Evolutionary conservation across 2,797 vertebrate species (phyloP).

Genomic region (Rhinichthys osculus): DNA sequence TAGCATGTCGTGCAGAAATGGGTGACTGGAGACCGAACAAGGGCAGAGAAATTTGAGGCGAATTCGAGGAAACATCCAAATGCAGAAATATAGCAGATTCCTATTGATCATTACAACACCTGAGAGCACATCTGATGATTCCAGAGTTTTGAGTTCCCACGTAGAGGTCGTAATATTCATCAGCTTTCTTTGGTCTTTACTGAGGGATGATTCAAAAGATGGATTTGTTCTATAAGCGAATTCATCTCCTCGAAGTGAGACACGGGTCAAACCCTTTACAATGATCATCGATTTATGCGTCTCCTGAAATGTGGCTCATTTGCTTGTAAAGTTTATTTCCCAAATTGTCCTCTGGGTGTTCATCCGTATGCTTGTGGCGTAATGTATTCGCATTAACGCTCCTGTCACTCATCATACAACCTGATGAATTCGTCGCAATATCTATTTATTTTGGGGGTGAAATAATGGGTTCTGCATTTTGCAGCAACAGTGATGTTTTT

Average conservation of each 20-base stretch:
- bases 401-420: conserved; percentile 54
- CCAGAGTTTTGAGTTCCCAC: conserved; percentile 36
- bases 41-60: conserved; percentile 5
- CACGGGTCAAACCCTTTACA: conserved; percentile 8
- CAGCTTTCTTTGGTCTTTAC: conserved; percentile 42
- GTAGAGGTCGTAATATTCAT: conserved; percentile 41
- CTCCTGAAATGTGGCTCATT: conserved; percentile 2
- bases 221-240: conserved; percentile 43
- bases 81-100: neutral
- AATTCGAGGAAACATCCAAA: conserved; percentile 24
- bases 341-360: conserved; percentile 1
- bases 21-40: conserved; percentile 2
- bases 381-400: neutral
- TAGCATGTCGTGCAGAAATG: neutral
- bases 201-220: conserved; percentile 32
- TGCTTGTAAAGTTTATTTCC: conserved; percentile 6
- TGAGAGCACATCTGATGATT: conserved; percentile 45
- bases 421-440: conserved; percentile 64
- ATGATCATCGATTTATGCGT: neutral
- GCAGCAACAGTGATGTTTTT: conserved; percentile 71
- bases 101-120: conserved; percentile 45
- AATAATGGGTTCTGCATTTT: conserved; percentile 76
- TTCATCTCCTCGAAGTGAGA: conserved; percentile 27
- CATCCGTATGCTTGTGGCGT: neutral
- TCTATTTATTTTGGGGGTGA: conserved; percentile 60